Evolutionary conservation across 35 echinoderm and acorn worm species (phyloP).

Genomic region (Heliocidaris tuberculata): DNA sequence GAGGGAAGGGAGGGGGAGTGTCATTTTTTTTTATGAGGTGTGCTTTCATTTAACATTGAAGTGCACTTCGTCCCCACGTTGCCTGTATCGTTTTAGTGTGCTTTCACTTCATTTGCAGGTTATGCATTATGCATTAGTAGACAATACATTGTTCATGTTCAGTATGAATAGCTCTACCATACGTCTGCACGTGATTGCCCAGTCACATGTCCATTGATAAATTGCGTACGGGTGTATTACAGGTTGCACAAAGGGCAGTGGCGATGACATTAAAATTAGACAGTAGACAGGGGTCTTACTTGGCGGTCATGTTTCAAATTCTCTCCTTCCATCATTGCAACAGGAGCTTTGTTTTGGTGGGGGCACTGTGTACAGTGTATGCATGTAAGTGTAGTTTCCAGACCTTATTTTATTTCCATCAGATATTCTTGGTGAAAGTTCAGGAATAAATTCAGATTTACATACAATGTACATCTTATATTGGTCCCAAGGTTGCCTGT

Average conservation of each 20-base stretch:
- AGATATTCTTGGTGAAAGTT: too few relatives aligned
- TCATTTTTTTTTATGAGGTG: too few relatives aligned
- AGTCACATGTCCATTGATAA: background rate
- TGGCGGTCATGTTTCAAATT: background rate
- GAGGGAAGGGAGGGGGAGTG: too few relatives aligned
- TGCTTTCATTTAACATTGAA: too few relatives aligned
- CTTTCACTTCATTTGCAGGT: too few relatives aligned
- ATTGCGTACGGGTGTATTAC: background rate
- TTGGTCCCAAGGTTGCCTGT: too few relatives aligned
- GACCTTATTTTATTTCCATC: too few relatives aligned
- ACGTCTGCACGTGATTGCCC: background rate
- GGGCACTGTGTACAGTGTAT: background rate
- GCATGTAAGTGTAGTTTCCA: background rate
- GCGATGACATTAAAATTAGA: background rate
- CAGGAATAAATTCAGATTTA: too few relatives aligned
- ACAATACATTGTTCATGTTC: background rate
- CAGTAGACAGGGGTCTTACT: background rate
- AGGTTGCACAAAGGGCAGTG: background rate
- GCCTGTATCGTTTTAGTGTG: too few relatives aligned
- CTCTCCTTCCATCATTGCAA: background rate
- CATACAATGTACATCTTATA: too few relatives aligned
- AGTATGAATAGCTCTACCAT: background rate
- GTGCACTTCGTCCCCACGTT: too few relatives aligned
- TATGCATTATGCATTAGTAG: too few relatives aligned
- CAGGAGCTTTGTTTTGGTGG: background rate